phyloP scores from a whole-genome alignment of 2,888 invertebrate genomes.

The Plagiodera versicolora region DNA sequence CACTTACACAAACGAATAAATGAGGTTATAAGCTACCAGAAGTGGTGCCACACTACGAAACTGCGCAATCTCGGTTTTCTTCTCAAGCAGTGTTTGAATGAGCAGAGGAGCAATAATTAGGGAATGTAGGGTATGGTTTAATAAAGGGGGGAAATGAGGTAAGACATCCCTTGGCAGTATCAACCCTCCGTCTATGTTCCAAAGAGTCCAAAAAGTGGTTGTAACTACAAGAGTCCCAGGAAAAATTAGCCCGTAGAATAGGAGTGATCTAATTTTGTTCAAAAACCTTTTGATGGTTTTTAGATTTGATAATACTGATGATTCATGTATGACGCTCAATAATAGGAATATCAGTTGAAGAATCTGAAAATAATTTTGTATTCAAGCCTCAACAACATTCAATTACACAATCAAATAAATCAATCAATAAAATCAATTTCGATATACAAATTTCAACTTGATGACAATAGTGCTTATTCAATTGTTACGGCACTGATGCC shows the following conservation, averaged over 20 bases:
- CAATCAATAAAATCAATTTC: no score
- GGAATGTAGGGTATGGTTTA: conserved; percentile 63
- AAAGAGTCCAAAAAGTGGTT: conserved; percentile 60
- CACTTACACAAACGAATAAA: conserved; percentile 31
- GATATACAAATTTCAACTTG: no score
- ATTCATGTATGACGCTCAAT: conserved; percentile 26
- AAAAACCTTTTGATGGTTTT: conserved; percentile 12
- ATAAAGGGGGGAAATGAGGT: conserved; percentile 59
- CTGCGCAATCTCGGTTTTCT: conserved; percentile 28
- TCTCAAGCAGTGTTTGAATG: conserved; percentile 53
- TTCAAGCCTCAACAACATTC: no score
- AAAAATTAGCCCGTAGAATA: conserved; percentile 29
- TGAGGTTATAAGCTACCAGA: conserved; percentile 18
- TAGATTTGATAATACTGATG: conserved; percentile 8
- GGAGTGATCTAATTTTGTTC: conserved; percentile 20
- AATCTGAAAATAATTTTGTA: conserved; percentile 20
- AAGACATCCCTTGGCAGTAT: conserved; percentile 60
- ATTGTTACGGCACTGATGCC: background rate
- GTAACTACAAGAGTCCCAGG: conserved; percentile 57
- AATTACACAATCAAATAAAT: no score
- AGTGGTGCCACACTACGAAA: conserved; percentile 7
- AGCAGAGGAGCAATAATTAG: conserved; percentile 57
- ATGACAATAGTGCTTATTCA: no score
- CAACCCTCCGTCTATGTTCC: conserved; percentile 59
- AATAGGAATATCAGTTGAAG: conserved; percentile 29